Base-by-base conservation (phyloP, 1,140 invertebrate genomes). In the Zaprionus inermis region DNA sequence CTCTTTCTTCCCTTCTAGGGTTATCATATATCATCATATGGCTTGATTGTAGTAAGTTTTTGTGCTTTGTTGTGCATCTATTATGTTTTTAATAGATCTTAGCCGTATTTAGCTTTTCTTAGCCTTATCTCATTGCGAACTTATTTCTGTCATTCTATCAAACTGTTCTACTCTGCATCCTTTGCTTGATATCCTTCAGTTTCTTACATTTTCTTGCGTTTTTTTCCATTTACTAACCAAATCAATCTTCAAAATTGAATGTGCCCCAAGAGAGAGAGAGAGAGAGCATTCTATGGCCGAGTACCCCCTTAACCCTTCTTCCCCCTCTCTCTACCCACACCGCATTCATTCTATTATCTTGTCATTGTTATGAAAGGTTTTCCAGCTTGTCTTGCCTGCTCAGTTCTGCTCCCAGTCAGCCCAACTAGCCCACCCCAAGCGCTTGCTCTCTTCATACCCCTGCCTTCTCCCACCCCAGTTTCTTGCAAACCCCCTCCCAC, bases 291-390 rank as follows among this genome's bases (percentile, higher is more conserved):
- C 63, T 52, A 28, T 61, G 68, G 18, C 44, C 16, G 18, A 5
- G 9, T 11, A 22, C 10, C n/a, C 38, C 7, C n/a, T n/a, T n/a
- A n/a, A 6, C 11, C 36, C 5, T 38, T n/a, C 14, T 38, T n/a
- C 6, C 7, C 7, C n/a, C n/a, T 7, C 38, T 9, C 38, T 16
- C 7, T 44, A 44, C 32, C 51, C 5, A 46, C 41, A 56, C 20
- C 49, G 68, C 63, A 67, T 38, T 44, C 58, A 68, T 76, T 76
- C 63, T 68, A 64, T 74, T 70, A 68, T 72, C 64, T 58, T 85
- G 83, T 88, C 83, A 85, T 85, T 85, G 82, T 86, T 82, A 76
- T 66, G 79, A 46, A 34, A 51, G 79, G 58, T 56, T 49, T 74
- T 51, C 28, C 32, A 18, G 61, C 12, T 54, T 57, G 52, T 49